Evolutionary conservation across 2,888 invertebrate species (phyloP).

Genomic region (Ennomos erosarius): DNA sequence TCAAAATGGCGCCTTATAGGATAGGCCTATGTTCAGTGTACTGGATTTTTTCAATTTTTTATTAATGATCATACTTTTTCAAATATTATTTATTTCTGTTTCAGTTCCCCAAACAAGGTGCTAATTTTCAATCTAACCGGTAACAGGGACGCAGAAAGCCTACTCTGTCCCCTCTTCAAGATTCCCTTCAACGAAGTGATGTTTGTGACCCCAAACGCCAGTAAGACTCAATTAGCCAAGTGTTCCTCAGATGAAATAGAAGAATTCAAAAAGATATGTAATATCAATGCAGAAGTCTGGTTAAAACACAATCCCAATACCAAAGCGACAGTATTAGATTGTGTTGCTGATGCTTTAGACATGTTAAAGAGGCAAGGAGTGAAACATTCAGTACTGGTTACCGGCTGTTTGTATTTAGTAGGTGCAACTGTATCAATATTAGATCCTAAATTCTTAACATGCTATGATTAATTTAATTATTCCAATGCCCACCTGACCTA

Average conservation of each 20-base stretch:
- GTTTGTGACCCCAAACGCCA: slow-evolving; percentile 72
- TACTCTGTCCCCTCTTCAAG: slow-evolving; percentile 86
- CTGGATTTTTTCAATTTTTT: too few relatives aligned
- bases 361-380: slow-evolving; percentile 52
- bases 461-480: too few relatives aligned
- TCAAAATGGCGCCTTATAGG: too few relatives aligned
- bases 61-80: too few relatives aligned
- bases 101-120: slow-evolving; percentile 55
- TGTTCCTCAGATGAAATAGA: slow-evolving; percentile 85
- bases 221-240: slow-evolving; percentile 60
- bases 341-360: slow-evolving; percentile 69
- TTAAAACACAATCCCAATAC: slow-evolving; percentile 44
- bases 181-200: slow-evolving; percentile 80
- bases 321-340: slow-evolving; percentile 56
- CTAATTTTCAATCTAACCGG: slow-evolving; percentile 82
- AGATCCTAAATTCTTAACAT: slow-evolving; percentile 60
- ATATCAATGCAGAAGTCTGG: slow-evolving; percentile 85
- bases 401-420: slow-evolving; percentile 96
- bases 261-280: slow-evolving; percentile 85
- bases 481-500: too few relatives aligned
- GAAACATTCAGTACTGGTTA: slow-evolving; percentile 87
- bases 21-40: too few relatives aligned
- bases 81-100: slow-evolving; percentile 17
- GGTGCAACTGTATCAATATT: slow-evolving; percentile 88
- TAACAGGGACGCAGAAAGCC: slow-evolving; percentile 86